These are phyloP conservation scores for Equus quagga DNA, from an alignment of 2,113 vertebrate species.

Conservation along the genomic window DNA sequence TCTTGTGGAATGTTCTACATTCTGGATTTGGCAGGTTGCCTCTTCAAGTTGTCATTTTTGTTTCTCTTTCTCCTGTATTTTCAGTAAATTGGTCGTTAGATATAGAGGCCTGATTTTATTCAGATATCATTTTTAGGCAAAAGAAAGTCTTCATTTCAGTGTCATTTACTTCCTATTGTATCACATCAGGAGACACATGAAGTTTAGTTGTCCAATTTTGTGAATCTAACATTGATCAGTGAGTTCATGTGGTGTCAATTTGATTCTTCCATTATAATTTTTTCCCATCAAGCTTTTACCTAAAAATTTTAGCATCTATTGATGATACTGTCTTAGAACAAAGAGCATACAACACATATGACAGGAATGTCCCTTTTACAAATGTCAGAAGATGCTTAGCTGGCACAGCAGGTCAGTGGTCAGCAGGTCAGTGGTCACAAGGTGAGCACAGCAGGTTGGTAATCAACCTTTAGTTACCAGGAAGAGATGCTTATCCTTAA, in stretches of 20 bases:
- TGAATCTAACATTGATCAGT: neutral
- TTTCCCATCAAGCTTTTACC: neutral
- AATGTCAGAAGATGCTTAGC: too few relatives aligned
- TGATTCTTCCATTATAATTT: neutral
- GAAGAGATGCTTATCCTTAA: too few relatives aligned
- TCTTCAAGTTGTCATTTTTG: neutral
- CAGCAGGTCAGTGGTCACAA: too few relatives aligned
- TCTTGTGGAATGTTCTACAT: neutral
- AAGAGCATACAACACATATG: too few relatives aligned
- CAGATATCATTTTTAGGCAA: conserved; percentile 3
- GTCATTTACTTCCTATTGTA: neutral
- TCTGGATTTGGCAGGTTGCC: neutral
- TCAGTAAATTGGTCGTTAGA: neutral
- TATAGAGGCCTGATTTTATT: neutral
- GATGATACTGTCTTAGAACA: neutral
- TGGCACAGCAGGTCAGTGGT: too few relatives aligned
- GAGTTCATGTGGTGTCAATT: neutral
- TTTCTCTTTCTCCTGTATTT: neutral
- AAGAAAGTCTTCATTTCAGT: neutral
- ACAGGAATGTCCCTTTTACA: too few relatives aligned
- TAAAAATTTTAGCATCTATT: neutral
- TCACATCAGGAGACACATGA: neutral
- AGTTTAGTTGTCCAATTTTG: neutral
- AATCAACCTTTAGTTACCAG: too few relatives aligned
- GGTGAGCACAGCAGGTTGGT: too few relatives aligned